Percentiles rank a stretch among this genome's conserved stretches.
phyloP scores from a whole-genome alignment of 2,797 vertebrate species.

The Paramormyrops hopkinsi region DNA sequence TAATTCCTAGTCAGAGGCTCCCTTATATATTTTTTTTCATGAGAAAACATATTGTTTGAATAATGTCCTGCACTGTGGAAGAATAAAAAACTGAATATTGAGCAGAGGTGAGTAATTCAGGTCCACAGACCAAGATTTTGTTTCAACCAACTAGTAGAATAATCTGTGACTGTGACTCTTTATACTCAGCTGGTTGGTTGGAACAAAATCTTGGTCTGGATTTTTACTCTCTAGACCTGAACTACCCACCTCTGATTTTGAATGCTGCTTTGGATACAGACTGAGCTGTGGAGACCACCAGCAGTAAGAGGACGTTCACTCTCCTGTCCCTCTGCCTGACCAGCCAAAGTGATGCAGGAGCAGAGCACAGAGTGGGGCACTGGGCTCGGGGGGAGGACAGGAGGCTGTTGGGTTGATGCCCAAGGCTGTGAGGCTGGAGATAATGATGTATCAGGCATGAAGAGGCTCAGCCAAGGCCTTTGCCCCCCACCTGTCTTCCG shows the following conservation, averaged over 20 bases:
- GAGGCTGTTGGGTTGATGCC: background rate
- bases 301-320: background rate
- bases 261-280: background rate
- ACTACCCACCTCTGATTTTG: background rate
- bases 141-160: background rate
- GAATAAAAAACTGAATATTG: background rate
- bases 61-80: background rate
- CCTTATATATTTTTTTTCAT: background rate
- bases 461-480: slow-evolving; percentile 19
- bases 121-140: background rate
- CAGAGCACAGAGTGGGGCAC: background rate
- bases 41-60: background rate
- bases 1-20: background rate
- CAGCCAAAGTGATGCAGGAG: background rate
- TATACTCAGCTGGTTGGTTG: background rate
- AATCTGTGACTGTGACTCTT: background rate
- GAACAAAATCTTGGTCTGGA: background rate
- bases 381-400: background rate
- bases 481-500: slow-evolving; percentile 43
- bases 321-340: background rate
- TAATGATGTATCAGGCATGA: background rate
- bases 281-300: background rate
- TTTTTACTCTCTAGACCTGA: background rate
- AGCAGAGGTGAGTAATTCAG: background rate
- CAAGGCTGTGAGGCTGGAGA: background rate